phyloP scores from a whole-genome alignment of 1,140 invertebrate genomes.

The Brachionus rubens region DNA sequence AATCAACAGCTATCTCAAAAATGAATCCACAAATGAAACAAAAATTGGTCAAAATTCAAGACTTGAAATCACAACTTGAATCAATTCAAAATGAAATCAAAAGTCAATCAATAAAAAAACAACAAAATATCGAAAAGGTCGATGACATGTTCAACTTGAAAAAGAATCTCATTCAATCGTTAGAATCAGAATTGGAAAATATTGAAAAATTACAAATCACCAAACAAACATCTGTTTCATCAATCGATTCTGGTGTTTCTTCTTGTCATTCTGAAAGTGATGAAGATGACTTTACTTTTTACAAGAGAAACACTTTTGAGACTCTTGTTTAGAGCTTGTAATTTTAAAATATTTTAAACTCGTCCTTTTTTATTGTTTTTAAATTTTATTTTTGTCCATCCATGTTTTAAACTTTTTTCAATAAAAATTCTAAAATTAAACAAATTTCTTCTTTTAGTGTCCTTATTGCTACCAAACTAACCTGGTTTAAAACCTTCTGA shows the following conservation, averaged over 20 bases:
- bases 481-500: too few species aligned
- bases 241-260: conserved; percentile 13
- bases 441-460: too few species aligned
- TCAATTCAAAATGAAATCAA: not conserved
- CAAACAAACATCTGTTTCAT: not conserved
- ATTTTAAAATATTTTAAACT: too few species aligned
- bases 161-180: not conserved
- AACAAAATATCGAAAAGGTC: not conserved
- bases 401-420: too few species aligned
- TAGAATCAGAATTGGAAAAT: conserved; percentile 5
- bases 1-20: too few species aligned
- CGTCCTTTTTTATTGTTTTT: too few species aligned
- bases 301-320: not conserved
- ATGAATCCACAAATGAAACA: not conserved
- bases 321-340: conserved; percentile 18
- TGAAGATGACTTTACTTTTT: not conserved
- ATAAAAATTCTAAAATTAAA: too few species aligned
- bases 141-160: not conserved
- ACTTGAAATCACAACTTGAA: conserved; percentile 5
- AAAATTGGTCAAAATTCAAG: not conserved
- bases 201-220: not conserved
- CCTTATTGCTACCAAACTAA: too few species aligned
- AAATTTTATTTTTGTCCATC: too few species aligned
- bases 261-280: not conserved
- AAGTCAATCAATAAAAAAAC: not conserved